phyloP scores from a whole-genome alignment of 2,888 invertebrate genomes.

The Drosophila diplacantha region DNA sequence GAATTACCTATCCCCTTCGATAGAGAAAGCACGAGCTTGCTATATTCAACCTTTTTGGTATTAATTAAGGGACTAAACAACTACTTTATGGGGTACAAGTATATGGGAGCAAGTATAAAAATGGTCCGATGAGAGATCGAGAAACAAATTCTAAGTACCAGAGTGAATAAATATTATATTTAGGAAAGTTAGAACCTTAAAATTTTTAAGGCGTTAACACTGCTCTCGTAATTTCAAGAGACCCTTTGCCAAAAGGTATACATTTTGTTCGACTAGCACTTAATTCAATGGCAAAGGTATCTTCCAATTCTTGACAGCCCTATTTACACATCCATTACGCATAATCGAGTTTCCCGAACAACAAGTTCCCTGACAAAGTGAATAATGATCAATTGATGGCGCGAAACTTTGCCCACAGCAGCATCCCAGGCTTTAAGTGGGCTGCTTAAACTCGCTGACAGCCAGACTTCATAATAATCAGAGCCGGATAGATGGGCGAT shows the following conservation, averaged over 20 bases:
- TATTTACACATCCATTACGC: constrained; percentile 19
- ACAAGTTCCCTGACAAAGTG: constrained; percentile 32
- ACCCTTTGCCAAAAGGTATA: background rate
- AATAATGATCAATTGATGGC: constrained; percentile 62
- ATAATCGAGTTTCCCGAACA: constrained; percentile 22
- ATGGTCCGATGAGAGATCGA: too few species aligned
- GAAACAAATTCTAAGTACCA: too few species aligned
- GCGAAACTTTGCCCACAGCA: constrained; percentile 39
- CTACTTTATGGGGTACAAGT: too few species aligned
- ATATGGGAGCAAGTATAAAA: too few species aligned
- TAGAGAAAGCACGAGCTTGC: too few species aligned
- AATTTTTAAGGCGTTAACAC: background rate
- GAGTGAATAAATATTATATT: background rate
- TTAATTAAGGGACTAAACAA: too few species aligned
- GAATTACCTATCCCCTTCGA: too few species aligned
- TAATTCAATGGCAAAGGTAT: background rate
- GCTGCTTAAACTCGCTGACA: constrained; percentile 49
- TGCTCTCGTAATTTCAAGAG: background rate
- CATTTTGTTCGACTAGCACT: background rate
- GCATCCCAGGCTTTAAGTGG: constrained; percentile 49
- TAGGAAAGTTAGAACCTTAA: background rate
- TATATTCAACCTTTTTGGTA: too few species aligned
- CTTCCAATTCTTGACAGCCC: constrained; percentile 10
- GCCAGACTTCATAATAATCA: constrained; percentile 63
- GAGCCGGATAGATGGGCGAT: constrained; percentile 45